Evolutionary conservation across 1,140 invertebrate genomes (phyloP).

Genomic region (Papilio polytes): DNA sequence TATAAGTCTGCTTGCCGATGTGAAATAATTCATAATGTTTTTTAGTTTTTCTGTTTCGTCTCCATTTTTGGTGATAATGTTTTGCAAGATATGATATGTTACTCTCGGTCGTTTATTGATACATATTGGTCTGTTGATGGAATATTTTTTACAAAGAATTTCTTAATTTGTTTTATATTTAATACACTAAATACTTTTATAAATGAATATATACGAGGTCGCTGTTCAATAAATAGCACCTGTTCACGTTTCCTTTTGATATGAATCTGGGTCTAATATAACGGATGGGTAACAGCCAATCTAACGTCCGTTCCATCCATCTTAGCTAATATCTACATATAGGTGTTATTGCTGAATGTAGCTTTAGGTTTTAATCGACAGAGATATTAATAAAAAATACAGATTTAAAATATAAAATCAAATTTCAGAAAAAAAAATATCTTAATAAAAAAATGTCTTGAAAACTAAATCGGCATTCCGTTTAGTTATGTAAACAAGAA

Average conservation of each 20-base stretch:
- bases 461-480: neutral
- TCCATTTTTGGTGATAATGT: constrained; percentile 32
- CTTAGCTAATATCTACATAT: neutral
- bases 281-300: neutral
- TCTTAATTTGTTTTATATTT: constrained; percentile 17
- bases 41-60: constrained; percentile 31
- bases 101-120: constrained; percentile 23
- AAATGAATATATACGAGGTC: neutral
- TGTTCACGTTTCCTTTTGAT: neutral
- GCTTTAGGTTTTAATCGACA: too few relatives aligned
- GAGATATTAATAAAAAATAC: too few relatives aligned
- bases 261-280: constrained; percentile 2
- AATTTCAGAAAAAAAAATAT: neutral
- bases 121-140: constrained; percentile 22
- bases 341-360: neutral
- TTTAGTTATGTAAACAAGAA: neutral
- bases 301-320: neutral
- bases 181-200: constrained; percentile 1
- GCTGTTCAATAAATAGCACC: neutral
- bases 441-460: too few relatives aligned
- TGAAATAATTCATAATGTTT: constrained; percentile 35
- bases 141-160: constrained; percentile 24
- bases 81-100: constrained; percentile 33
- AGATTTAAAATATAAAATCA: too few relatives aligned
- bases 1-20: constrained; percentile 16